Conservation (phyloP, 2,888 invertebrate species). For the Brenthis ino region DNA sequence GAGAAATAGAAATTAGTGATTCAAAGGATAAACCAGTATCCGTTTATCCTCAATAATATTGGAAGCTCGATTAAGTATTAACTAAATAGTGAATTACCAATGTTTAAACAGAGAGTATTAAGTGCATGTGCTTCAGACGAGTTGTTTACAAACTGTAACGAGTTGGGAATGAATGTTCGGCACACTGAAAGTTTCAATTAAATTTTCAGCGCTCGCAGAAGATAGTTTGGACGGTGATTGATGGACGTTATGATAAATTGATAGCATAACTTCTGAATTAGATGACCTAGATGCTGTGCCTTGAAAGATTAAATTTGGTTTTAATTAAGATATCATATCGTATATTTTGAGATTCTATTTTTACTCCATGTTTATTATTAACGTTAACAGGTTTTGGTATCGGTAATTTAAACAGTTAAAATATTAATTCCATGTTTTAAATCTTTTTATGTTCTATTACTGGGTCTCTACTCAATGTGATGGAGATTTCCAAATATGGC, state of each 20-base stretch:
- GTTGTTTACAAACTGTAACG: conserved; percentile 26
- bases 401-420: too few species aligned
- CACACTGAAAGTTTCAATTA: conserved; percentile 37
- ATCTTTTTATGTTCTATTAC: too few species aligned
- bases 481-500: too few species aligned
- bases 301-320: background rate
- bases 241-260: conserved; percentile 37
- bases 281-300: conserved; percentile 5
- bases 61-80: conserved; percentile 9
- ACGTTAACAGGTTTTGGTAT: too few species aligned
- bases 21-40: background rate
- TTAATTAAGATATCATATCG: background rate
- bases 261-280: conserved; percentile 17
- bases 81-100: conserved; percentile 15
- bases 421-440: too few species aligned
- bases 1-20: too few species aligned
- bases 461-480: too few species aligned
- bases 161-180: conserved; percentile 33
- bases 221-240: conserved; percentile 39
- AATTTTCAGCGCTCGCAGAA: conserved; percentile 35
- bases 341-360: background rate
- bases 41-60: background rate
- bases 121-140: conserved; percentile 29
- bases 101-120: conserved; percentile 22
- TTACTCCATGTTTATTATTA: too few species aligned